These are phyloP conservation scores for Empidonax traillii DNA, from an alignment of 2,113 vertebrate genomes.

Conservation along the genomic window DNA sequence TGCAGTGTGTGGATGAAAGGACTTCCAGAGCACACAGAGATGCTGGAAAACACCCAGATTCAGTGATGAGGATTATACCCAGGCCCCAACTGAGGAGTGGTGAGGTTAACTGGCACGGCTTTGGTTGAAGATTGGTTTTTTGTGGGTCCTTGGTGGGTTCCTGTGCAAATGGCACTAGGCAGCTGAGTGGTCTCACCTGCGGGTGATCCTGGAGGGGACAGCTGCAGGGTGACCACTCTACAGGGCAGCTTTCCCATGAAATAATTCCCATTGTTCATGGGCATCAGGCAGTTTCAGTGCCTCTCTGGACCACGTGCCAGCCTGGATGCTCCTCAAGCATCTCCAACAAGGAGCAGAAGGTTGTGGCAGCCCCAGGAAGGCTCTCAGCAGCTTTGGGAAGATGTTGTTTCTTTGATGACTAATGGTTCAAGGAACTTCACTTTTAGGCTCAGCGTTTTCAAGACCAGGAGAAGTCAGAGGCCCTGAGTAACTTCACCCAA, in stretches of 20 bases:
- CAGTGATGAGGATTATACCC: background rate
- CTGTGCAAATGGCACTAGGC: background rate
- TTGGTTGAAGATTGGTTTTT: background rate
- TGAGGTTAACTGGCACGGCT: background rate
- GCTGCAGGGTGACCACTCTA: background rate
- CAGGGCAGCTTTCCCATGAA: background rate
- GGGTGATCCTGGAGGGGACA: background rate
- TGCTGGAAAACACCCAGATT: background rate
- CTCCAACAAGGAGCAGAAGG: accelerated
- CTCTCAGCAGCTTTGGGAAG: background rate
- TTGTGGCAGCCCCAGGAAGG: background rate
- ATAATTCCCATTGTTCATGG: background rate
- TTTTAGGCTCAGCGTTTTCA: background rate
- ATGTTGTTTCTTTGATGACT: background rate
- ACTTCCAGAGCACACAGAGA: background rate
- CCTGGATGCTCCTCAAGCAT: accelerated
- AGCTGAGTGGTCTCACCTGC: background rate
- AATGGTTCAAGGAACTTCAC: background rate
- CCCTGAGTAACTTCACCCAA: background rate
- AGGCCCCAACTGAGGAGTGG: background rate
- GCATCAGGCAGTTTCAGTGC: background rate
- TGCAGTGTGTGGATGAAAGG: background rate
- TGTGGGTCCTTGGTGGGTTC: background rate
- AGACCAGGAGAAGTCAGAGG: background rate
- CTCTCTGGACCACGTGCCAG: background rate